Evolutionary conservation across 2,113 vertebrate genomes (phyloP).

Genomic region (Theropithecus gelada): DNA sequence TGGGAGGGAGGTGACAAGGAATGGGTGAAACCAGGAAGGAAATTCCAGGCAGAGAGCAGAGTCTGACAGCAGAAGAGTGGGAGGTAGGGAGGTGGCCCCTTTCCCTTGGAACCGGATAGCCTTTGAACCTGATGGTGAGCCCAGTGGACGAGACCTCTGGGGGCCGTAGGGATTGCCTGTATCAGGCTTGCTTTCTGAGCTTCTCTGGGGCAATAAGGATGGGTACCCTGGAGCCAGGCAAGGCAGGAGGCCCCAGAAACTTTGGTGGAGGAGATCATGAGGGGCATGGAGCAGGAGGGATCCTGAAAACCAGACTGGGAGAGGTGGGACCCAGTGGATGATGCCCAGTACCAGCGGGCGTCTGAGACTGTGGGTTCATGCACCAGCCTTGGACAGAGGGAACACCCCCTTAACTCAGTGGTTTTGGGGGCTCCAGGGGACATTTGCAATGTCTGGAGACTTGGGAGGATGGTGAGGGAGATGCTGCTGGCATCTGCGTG

Average conservation of each 20-base stretch:
- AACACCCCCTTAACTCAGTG: neutral
- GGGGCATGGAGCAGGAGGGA: neutral
- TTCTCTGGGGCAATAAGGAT: neutral
- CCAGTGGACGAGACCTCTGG: fast-evolving
- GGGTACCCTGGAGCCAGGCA: too few relatives aligned
- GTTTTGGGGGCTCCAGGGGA: neutral
- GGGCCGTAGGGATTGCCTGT: neutral
- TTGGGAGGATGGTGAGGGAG: neutral
- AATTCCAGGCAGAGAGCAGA: neutral
- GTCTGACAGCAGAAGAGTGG: neutral
- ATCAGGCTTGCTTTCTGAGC: neutral
- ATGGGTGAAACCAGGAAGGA: neutral
- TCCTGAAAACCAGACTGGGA: neutral
- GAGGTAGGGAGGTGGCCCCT: fast-evolving
- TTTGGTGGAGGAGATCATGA: too few relatives aligned
- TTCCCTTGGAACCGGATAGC: neutral
- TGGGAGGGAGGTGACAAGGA: neutral
- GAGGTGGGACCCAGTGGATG: neutral
- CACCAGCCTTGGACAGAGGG: neutral
- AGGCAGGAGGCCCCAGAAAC: neutral
- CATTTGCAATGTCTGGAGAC: too few relatives aligned
- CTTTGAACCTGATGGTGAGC: neutral
- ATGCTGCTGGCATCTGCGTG: neutral
- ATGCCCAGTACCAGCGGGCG: fast-evolving
- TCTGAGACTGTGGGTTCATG: neutral